Base-by-base conservation (phyloP, 2,797 vertebrate genomes). In the Alauda arvensis region DNA sequence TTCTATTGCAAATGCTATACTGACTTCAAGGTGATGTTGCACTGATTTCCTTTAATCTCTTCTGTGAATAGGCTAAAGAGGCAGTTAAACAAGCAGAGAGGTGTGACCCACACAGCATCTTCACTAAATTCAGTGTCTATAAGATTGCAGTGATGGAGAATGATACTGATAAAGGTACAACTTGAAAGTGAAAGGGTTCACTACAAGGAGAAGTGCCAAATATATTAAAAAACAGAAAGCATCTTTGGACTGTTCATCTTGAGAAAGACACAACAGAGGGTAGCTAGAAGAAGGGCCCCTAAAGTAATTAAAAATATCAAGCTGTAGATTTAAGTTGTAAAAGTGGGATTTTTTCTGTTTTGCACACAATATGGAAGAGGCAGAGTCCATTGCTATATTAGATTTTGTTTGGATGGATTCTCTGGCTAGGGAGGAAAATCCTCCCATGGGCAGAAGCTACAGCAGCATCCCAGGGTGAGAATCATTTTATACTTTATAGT, bases 71-170 rank as follows among this genome's bases (percentile, higher is more conserved):
- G 99, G 99, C 98, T 81, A 99, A 97, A 94, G 97, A 98, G 53
- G 97, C 98, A 55, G 79, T 98, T 87, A 97, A 95, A 88, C 98
- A 98, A 96, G 98, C 98, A 83, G 97, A 98, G 90, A 96, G 93
- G 71, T 96, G 93, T 93, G 98, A 99, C 90, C 98, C 98, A 83
- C 94, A 94, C 95, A 98, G 93, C 96, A 97, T 99, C 94, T 98
- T 98, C 84, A 99, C 98, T 85, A 98, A 98, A 29, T 99, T 99
- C 96, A 98, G 93, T 77, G 28, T 98, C 77, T 99, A 98, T 96
- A 98, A 98, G 97, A 97, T 99, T 78, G 98, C 98, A 26, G 70
- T 99, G 61, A 79, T 97, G 83, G 98, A 98, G 81, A 97, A 96
- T 8, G 93, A 98, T 77, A 66, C 88, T 72, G 92, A 97, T 52